A percentile compares a stretch with the other conserved stretches of the same genome.
phyloP scores from a whole-genome alignment of 2,797 vertebrate species.

The Sus cebifrons region DNA sequence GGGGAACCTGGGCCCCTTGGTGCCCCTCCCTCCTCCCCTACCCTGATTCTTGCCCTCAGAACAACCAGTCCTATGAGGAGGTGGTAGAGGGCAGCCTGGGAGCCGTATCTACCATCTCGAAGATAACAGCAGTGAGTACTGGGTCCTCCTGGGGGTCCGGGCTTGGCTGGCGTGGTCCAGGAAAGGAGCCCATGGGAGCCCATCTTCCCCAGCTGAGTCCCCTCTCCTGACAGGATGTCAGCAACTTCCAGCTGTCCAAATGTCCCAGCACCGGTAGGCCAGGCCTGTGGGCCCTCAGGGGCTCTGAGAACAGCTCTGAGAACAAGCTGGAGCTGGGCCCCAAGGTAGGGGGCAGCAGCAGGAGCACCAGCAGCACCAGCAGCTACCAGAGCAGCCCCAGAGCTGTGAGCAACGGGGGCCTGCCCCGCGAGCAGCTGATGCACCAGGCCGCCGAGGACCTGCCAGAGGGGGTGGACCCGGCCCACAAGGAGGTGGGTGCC shows the following conservation, averaged over 20 bases:
- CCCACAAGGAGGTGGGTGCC: slow-evolving; percentile 92
- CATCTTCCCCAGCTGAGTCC: neutral
- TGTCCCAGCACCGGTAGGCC: neutral
- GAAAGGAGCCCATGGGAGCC: neutral
- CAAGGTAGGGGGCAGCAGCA: accelerated
- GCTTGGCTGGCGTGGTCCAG: accelerated
- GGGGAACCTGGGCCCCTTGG: neutral
- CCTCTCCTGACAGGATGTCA: slow-evolving; percentile 91
- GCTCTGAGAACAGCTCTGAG: neutral
- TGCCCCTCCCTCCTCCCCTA: neutral
- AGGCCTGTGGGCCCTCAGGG: neutral
- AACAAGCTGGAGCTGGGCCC: neutral
- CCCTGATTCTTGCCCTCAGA: slow-evolving; percentile 89
- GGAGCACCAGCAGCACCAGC: neutral
- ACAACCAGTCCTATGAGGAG: slow-evolving; percentile 93
- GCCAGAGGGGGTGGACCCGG: slow-evolving; percentile 92
- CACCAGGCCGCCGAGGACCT: slow-evolving; percentile 90
- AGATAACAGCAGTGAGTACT: slow-evolving; percentile 94
- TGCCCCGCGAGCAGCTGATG: slow-evolving; percentile 89
- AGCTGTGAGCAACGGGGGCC: slow-evolving; percentile 73
- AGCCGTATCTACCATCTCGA: slow-evolving; percentile 90
- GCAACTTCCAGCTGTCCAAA: slow-evolving; percentile 89
- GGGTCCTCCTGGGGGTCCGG: accelerated
- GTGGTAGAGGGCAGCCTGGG: slow-evolving; percentile 93
- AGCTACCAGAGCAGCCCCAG: neutral